A percentile compares a stretch with the other conserved stretches of the same genome.
Conservation (phyloP, 1,140 invertebrate genomes). For the Scaptodrosophila lebanonensis region DNA sequence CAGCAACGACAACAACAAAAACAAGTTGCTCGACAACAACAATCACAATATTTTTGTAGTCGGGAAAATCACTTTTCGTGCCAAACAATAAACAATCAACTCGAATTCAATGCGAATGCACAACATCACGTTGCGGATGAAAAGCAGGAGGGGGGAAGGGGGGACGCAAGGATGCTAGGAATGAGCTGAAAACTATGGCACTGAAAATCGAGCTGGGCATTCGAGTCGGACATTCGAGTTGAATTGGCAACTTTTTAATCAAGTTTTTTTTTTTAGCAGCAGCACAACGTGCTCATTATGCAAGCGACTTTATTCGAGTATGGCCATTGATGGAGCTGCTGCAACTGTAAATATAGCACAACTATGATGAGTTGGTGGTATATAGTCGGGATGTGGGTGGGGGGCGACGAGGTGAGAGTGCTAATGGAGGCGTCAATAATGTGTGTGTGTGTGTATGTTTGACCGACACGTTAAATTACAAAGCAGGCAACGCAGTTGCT, state of each 20-base stretch:
- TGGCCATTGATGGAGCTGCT: too few species aligned
- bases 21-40: conserved; percentile 19
- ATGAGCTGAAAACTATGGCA: conserved; percentile 5
- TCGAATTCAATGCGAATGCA: conserved; percentile 47
- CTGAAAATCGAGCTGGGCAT: too few species aligned
- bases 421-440: conserved; percentile 46
- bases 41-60: conserved; percentile 3
- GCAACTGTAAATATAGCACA: too few species aligned
- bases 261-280: conserved; percentile 53
- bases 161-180: not conserved
- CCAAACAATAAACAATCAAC: conserved; percentile 70
- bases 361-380: too few species aligned
- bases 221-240: not conserved
- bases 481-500: conserved; percentile 40
- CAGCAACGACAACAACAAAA: conserved; percentile 5
- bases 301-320: too few species aligned
- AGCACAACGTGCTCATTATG: too few species aligned
- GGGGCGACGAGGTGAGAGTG: conserved; percentile 48
- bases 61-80: conserved; percentile 4
- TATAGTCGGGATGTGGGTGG: conserved; percentile 2
- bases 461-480: conserved; percentile 54
- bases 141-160: not conserved
- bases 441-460: not conserved
- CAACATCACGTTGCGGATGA: not conserved
- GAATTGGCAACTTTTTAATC: conserved; percentile 67